Base-by-base conservation (phyloP, 2,888 invertebrate species). In the Drosophila peninsularis region DNA sequence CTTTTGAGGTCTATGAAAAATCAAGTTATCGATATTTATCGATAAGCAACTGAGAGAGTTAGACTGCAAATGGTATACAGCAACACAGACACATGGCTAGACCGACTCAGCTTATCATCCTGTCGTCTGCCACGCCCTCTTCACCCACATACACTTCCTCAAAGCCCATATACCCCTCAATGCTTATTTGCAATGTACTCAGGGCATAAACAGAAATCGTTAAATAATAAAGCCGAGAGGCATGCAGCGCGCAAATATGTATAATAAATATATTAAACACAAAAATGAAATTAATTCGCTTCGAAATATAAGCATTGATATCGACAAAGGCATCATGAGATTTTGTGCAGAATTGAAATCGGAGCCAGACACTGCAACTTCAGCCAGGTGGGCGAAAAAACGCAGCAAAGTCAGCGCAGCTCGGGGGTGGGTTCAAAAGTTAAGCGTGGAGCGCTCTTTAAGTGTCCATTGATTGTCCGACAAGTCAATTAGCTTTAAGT, bases 401-500 rank as follows among this genome's bases (percentile, higher is more conserved):
- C 7, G n/a, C 5, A 6, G 3, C 13, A 6, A 47, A 17, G 47
- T 11, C 27, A 47, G n/a, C 27, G n/a, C 10, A n/a, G n/a, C 2
- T 17, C 5, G n/a, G 5, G n/a, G 5, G 45, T 45, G 50, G 27
- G 27, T 45, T 45, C 5, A 27, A 45, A 45, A 32, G 47, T 47
- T 19, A 47, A 45, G 13, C 30, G 17, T 19, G 14, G 6, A 36
- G 21, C 30, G 27, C 39, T 49, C 39, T 53, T 74, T 47, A 44
- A 63, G 21, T 55, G 21, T 14, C 11, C 50, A 36, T 60, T 55
- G 54, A 61, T 34, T 54, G 21, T 13, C 17, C 37, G 49, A 69
- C 50, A 61, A 58, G 54, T 62, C 55, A 76, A 76, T 71, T 58
- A 71, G 53, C 24, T 24, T 61, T 58, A 61, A 75, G 45, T 49